Percentiles rank a stretch among this genome's conserved stretches.
phyloP scores from a whole-genome alignment of 2,888 invertebrate genomes.

The Yponomeuta cagnagella region DNA sequence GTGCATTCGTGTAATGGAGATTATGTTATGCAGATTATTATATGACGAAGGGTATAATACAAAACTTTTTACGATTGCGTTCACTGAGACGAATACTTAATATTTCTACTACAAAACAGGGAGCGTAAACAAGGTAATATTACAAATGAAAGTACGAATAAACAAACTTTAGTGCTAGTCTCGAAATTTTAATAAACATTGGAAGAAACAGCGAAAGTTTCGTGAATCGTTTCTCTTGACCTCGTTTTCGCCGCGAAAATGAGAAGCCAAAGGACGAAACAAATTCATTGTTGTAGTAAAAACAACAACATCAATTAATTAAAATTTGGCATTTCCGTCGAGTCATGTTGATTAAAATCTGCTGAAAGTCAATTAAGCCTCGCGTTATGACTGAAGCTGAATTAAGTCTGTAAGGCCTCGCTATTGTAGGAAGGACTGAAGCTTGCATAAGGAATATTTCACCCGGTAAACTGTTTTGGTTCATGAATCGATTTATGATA shows the following conservation, averaged over 20 bases:
- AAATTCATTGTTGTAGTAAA: constrained; percentile 9
- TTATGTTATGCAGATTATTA: not conserved
- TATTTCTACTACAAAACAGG: constrained; percentile 24
- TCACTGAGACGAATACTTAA: too few relatives aligned
- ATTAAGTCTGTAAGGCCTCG: too few relatives aligned
- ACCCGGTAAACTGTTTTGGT: not conserved
- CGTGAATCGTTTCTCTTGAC: constrained; percentile 29
- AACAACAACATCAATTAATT: constrained; percentile 10
- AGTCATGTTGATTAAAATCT: constrained; percentile 8
- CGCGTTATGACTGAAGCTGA: not conserved
- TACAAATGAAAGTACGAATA: constrained; percentile 58
- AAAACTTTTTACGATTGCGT: too few relatives aligned
- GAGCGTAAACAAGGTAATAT: constrained; percentile 48
- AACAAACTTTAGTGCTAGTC: constrained; percentile 55
- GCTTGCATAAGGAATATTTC: not conserved
- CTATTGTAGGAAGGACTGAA: not conserved
- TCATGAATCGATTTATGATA: not conserved
- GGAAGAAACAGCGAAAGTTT: constrained; percentile 55
- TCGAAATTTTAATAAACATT: constrained; percentile 60
- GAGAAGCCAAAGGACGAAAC: constrained; percentile 1
- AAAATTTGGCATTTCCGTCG: not conserved
- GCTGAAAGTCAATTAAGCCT: not conserved
- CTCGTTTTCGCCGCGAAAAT: constrained; percentile 30
- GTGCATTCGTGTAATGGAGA: not conserved
- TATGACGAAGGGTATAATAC: not conserved